A percentile compares a stretch with the other conserved stretches of the same genome.
These are phyloP conservation scores for Microtus ochrogaster DNA, from an alignment of 2,113 vertebrate genomes.

Conservation along the genomic window DNA sequence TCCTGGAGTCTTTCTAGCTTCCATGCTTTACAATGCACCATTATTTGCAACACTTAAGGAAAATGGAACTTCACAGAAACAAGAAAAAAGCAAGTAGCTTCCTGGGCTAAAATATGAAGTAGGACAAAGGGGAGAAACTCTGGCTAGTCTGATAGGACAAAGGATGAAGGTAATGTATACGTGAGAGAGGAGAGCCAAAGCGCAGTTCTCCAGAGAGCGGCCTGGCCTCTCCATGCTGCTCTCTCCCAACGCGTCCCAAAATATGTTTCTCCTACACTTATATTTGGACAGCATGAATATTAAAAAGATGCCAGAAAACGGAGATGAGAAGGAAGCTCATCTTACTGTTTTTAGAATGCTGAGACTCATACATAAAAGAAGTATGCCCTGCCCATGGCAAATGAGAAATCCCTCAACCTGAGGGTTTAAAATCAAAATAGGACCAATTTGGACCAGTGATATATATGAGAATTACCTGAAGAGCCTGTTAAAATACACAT, in stretches of 20 bases:
- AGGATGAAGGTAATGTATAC: background rate
- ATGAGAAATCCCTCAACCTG: background rate
- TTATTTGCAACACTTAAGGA: conserved; percentile 68
- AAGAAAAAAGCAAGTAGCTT: conserved; percentile 69
- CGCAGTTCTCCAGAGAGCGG: background rate
- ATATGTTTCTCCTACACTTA: background rate
- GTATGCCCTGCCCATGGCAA: background rate
- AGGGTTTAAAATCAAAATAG: background rate
- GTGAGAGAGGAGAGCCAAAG: background rate
- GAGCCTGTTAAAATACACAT: background rate
- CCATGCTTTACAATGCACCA: conserved; percentile 64
- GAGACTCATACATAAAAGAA: background rate
- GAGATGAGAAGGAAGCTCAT: background rate
- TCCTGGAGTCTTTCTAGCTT: conserved; percentile 51
- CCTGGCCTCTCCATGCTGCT: background rate
- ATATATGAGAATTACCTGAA: background rate
- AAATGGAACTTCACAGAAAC: conserved; percentile 71
- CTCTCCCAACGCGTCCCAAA: background rate
- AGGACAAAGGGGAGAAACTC: background rate
- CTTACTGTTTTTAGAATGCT: background rate
- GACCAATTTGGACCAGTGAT: background rate
- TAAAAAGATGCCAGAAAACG: conserved; percentile 19
- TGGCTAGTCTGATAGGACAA: background rate
- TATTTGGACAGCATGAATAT: conserved; percentile 9
- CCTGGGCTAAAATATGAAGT: conserved; percentile 61